Evolutionary conservation across 2,888 invertebrate genomes (phyloP), one percentile per base, ranked within the genome.

Genomic region (Hylaea fasciaria): DNA sequence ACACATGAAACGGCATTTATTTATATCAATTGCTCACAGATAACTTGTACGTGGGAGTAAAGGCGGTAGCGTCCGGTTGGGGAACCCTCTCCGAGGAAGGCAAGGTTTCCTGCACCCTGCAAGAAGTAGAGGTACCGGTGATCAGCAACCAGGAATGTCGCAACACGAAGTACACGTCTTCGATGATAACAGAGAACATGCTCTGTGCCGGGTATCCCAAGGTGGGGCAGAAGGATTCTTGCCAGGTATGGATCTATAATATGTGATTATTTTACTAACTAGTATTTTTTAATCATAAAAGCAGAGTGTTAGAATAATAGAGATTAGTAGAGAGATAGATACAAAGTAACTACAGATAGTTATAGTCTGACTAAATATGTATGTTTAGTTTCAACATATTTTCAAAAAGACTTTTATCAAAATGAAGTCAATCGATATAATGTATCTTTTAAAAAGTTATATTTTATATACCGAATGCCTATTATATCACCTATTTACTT

Each of bases 121-220:
- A 96, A 77, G 96, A 97, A 83, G 97, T 97, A 0, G 96, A 96
- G 70, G 95, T 97, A 0, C 94, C 94, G 0, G 94, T 94, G 10
- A 77, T 94, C n/a, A 94, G 93, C 70, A 96, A 96, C 80, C 93
- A 95, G 32, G 95, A 94, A 54, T 96, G 96, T 77, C 93, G 94
- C 48, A 94, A 87, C 57, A 97, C 97, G 3, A 97, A 96, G 82
- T 98, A 98, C 81, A 95, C 95, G 1, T 90, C 95, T 0, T 94
- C 95, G 54, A 97, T 97, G 96, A 97, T 97, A 69, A 96, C 96
- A 0, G 95, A 96, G 71, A 97, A 97, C 81, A 98, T 97, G 97
- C 78, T 97, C 83, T 97, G 97, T 77, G 97, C 97, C 16, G 97
- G 97, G 0, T 96, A 95, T 79, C 94, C 94, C 0, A 93, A 94